Evolutionary conservation across 2,888 invertebrate species (phyloP), one percentile per base, ranked within the genome.

Genomic region (Caenorhabditis sp.): DNA sequence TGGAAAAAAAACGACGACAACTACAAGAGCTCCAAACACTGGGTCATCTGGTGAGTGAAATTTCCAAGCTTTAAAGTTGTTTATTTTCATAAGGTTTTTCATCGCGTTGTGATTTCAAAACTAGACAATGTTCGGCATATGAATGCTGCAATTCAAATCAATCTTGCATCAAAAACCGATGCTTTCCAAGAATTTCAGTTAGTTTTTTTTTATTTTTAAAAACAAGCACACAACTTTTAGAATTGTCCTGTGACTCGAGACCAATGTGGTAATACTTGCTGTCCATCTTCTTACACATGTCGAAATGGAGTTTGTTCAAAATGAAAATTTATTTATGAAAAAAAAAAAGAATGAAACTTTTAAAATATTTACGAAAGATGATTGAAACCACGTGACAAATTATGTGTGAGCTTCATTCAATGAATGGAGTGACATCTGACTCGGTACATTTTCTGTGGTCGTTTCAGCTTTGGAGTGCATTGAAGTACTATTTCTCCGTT

Each of bases 111-210:
- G 55, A 27, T 58, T 10, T 53, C 2, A 55, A 59, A 51, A 63
- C 66, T 17, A 49, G 27, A 0, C 73, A 74, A 51, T 74, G 73
- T 27, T 69, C 69, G 0, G 75, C 62, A 8, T 75, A 75, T 31
- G 75, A 75, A 50, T 75, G 75, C 51, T 75, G 75, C 49, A 75
- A 75, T 59, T 62, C 64, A 1, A 64, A 70, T 43, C 75, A 75
- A 50, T 64, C 75, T 3, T 75, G 75, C n/a, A 51, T 75, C 1
- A 31, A 62, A 3, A 75, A 70, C 19, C 23, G 69, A 12, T 75
- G 75, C 50, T 75, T 75, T 26, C 75, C 75, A 1, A 55, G 75
- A 43, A n/a, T 75, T 4, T 57, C 63, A 14, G 55, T 55, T 4
- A 6, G 24, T 55, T 23, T 53, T 2, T 53, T 19, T 23, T 6